Conservation (phyloP, 2,888 invertebrate species). For the Dastarcus helophoroides region DNA sequence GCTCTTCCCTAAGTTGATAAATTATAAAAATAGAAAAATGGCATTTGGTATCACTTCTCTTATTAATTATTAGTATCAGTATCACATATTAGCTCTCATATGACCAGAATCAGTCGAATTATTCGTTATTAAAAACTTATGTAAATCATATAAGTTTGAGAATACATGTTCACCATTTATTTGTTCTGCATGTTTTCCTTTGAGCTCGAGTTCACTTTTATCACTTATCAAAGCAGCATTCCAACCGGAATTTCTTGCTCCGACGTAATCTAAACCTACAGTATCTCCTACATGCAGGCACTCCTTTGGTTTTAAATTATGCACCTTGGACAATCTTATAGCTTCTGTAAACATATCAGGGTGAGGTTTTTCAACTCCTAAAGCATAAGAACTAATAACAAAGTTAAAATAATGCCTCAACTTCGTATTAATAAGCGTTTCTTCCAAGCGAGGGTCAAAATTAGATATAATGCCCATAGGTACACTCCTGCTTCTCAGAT, state of each 20-base stretch:
- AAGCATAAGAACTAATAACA: constrained; percentile 65
- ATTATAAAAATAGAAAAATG: too few relatives aligned
- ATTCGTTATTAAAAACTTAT: too few relatives aligned
- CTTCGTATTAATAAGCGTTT: constrained; percentile 52
- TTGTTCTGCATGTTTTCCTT: too few relatives aligned
- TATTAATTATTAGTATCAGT: too few relatives aligned
- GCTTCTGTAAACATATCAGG: constrained; percentile 58
- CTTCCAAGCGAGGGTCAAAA: constrained; percentile 69
- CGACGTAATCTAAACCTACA: constrained; percentile 61
- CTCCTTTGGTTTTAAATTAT: constrained; percentile 43
- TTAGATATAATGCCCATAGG: constrained; percentile 74
- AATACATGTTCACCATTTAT: too few relatives aligned
- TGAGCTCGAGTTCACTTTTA: too few relatives aligned
- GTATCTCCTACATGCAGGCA: constrained; percentile 79
- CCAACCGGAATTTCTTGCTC: constrained; percentile 67
- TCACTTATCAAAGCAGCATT: constrained; percentile 46
- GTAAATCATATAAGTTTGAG: too few relatives aligned
- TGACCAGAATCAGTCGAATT: too few relatives aligned
- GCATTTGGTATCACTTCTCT: too few relatives aligned
- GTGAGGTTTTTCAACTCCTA: constrained; percentile 65
- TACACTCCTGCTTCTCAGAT: constrained; percentile 40
- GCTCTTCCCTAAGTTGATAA: too few relatives aligned
- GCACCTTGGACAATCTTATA: constrained; percentile 37
- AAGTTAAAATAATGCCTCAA: constrained; percentile 68
- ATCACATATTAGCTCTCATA: too few relatives aligned